A percentile compares a stretch with the other conserved stretches of the same genome.
phyloP scores from a whole-genome alignment of 1,140 invertebrate species.

The Orchesella cincta region DNA sequence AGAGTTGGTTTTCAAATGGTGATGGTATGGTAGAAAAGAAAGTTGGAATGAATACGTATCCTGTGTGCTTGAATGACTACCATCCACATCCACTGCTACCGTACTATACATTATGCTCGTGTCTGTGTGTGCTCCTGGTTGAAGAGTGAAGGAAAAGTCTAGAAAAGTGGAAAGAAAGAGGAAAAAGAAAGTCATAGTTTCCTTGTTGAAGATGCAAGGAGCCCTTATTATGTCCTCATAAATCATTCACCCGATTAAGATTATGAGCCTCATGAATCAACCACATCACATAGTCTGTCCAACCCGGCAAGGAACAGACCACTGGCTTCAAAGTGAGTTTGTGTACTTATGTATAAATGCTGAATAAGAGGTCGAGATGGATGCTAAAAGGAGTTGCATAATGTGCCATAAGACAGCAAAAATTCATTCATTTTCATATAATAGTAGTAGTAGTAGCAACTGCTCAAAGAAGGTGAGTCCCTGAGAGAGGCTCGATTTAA shows the following conservation, averaged over 20 bases:
- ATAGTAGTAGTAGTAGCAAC: too few relatives aligned
- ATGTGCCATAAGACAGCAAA: too few relatives aligned
- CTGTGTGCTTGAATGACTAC: too few relatives aligned
- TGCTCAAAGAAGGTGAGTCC: too few relatives aligned
- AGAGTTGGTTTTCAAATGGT: background rate
- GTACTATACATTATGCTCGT: too few relatives aligned
- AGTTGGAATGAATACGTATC: background rate
- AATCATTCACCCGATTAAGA: constrained; percentile 38
- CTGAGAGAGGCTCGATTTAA: too few relatives aligned
- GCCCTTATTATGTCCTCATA: constrained; percentile 40
- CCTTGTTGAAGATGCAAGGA: background rate
- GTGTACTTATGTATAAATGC: background rate
- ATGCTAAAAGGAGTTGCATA: too few relatives aligned
- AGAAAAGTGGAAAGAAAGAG: background rate
- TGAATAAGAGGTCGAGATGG: background rate
- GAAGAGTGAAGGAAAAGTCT: background rate
- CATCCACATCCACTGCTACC: too few relatives aligned
- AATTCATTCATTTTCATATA: too few relatives aligned
- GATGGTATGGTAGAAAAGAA: background rate
- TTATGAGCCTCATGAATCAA: constrained; percentile 44
- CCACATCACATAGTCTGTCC: constrained; percentile 11
- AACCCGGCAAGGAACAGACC: background rate
- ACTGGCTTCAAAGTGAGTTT: background rate
- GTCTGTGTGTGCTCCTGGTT: background rate
- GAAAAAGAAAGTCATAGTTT: constrained; percentile 7